A percentile compares a stretch with the other conserved stretches of the same genome.
These are phyloP conservation scores for Mellivora capensis DNA, from an alignment of 2,113 vertebrate genomes.

Conservation along the genomic window DNA sequence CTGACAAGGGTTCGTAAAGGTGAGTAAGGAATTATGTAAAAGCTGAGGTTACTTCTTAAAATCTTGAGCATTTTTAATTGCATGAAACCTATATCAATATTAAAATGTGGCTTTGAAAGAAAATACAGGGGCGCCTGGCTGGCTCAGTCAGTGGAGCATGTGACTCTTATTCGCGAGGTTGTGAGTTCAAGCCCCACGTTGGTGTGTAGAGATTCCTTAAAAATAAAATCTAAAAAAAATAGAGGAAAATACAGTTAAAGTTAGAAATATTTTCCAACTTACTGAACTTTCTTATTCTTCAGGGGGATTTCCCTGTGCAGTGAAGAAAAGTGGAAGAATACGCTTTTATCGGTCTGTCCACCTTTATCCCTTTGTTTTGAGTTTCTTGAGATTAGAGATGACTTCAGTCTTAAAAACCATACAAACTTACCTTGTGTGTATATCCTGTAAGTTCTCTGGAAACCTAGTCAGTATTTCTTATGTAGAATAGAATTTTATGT, in stretches of 20 bases:
- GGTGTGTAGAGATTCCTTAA: background rate
- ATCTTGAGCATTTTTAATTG: background rate
- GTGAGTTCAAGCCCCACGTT: background rate
- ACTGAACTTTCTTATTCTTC: slow-evolving; percentile 49
- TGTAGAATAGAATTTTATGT: background rate
- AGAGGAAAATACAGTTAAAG: background rate
- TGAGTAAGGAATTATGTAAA: background rate
- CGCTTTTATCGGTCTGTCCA: background rate
- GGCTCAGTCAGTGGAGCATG: background rate
- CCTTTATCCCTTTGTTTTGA: slow-evolving; percentile 9
- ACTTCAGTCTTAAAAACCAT: slow-evolving; percentile 10
- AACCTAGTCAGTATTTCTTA: background rate
- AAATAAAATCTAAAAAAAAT: background rate
- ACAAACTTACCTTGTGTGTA: background rate
- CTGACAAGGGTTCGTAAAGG: background rate
- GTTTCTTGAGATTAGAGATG: background rate
- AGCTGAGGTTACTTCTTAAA: background rate
- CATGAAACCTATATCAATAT: background rate
- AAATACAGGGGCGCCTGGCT: background rate
- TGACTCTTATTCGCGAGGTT: background rate
- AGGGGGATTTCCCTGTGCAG: slow-evolving; percentile 30
- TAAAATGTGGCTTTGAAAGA: slow-evolving; percentile 3
- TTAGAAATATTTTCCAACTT: slow-evolving; percentile 24
- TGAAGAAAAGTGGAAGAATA: slow-evolving; percentile 51
- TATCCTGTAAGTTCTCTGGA: background rate